Percentiles rank a stretch among this genome's conserved stretches.
These are phyloP conservation scores for Stichopus chloronotus DNA, from an alignment of 35 echinoderm and acorn worm species.

Conservation along the genomic window DNA sequence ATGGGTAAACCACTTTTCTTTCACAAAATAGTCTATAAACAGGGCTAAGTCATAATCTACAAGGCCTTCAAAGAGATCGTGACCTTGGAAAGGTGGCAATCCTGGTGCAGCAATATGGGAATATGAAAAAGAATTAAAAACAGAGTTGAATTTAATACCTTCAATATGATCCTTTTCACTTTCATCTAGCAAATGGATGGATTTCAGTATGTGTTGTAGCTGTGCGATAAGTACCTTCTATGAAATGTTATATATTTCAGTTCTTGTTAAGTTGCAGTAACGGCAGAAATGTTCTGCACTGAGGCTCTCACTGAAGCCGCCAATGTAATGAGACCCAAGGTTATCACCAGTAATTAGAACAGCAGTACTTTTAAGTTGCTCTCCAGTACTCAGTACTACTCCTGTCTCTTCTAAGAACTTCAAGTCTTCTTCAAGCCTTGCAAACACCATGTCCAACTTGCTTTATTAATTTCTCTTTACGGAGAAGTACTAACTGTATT, in stretches of 20 bases:
- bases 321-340: conserved; percentile 24
- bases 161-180: neutral
- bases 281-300: conserved; percentile 33
- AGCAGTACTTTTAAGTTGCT: neutral
- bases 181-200: neutral
- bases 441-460: conserved; percentile 52
- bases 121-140: neutral
- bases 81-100: neutral
- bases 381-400: neutral
- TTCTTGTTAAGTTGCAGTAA: neutral
- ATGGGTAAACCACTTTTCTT: conserved; percentile 10
- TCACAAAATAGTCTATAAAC: conserved; percentile 10
- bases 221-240: neutral
- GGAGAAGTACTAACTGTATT: conserved; percentile 46
- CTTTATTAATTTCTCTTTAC: conserved; percentile 58
- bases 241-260: neutral
- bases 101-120: neutral
- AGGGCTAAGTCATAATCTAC: conserved; percentile 11
- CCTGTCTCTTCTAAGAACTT: conserved; percentile 53
- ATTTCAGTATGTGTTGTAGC: conserved; percentile 12
- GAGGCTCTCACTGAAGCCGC: neutral
- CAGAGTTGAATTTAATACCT: conserved; percentile 35
- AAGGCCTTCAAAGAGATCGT: conserved; percentile 35
- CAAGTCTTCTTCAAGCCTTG: conserved; percentile 24
- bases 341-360: conserved; percentile 35